These are phyloP conservation scores for Lepus timidus DNA, from an alignment of 2,113 vertebrate genomes.

Conservation along the genomic window DNA sequence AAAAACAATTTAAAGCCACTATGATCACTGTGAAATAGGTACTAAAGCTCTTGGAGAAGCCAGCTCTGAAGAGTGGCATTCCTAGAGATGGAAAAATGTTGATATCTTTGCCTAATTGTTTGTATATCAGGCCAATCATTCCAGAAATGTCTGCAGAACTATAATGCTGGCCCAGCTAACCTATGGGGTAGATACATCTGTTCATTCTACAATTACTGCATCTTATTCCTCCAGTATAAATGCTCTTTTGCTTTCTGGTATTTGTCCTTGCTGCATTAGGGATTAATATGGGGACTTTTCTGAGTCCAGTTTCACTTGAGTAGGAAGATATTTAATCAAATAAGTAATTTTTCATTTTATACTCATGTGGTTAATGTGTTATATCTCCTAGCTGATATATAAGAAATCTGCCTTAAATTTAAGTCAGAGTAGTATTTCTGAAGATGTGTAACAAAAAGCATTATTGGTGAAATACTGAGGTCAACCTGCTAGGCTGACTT, in stretches of 20 bases:
- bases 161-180: neutral
- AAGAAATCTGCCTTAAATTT: slow-evolving; percentile 27
- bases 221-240: neutral
- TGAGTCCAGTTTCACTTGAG: neutral
- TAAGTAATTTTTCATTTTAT: neutral
- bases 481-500: neutral
- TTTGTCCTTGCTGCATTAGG: neutral
- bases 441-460: neutral
- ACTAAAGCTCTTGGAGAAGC: neutral
- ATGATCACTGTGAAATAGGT: neutral
- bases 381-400: neutral
- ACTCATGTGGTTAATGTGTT: slow-evolving; percentile 19
- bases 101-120: neutral
- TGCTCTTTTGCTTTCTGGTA: neutral
- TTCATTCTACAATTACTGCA: neutral
- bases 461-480: neutral
- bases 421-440: neutral
- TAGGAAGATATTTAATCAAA: neutral
- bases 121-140: neutral
- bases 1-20: neutral
- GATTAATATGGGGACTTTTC: neutral
- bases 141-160: neutral
- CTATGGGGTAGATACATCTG: no score
- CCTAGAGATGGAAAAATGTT: neutral
- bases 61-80: neutral